Evolutionary conservation across 1,140 invertebrate genomes (phyloP).

Genomic region (Paraescarpia echinospica): DNA sequence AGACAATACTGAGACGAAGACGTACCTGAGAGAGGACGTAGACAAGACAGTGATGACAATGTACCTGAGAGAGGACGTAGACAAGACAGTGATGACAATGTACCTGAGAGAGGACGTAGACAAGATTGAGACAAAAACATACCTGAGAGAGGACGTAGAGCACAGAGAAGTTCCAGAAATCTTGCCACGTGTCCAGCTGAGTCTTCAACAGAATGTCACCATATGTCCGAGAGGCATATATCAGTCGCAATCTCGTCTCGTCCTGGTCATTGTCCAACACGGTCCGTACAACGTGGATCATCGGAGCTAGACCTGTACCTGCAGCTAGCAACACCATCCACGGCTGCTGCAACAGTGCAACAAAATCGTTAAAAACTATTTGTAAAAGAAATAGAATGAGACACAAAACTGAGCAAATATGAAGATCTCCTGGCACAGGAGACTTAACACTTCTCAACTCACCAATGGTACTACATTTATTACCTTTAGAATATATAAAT

Average conservation of each 20-base stretch:
- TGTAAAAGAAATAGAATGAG: no score
- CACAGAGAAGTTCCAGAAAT: constrained; percentile 71
- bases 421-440: background rate
- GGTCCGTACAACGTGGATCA: constrained; percentile 65
- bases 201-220: constrained; percentile 64
- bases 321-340: constrained; percentile 68
- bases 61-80: no score
- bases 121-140: background rate
- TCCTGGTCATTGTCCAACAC: constrained; percentile 68
- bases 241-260: constrained; percentile 64
- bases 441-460: no score
- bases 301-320: constrained; percentile 71
- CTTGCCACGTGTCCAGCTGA: constrained; percentile 61
- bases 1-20: no score
- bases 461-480: no score
- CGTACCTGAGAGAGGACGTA: no score
- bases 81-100: no score
- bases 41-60: no score
- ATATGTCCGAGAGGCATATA: constrained; percentile 63
- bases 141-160: constrained; percentile 46
- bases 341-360: constrained; percentile 26
- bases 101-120: no score
- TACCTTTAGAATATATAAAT: no score
- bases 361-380: background rate
- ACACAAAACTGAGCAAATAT: background rate